Conservation (phyloP, 37 sponge, comb jelly and placozoan genomes). For the Axinella damicornis region DNA sequence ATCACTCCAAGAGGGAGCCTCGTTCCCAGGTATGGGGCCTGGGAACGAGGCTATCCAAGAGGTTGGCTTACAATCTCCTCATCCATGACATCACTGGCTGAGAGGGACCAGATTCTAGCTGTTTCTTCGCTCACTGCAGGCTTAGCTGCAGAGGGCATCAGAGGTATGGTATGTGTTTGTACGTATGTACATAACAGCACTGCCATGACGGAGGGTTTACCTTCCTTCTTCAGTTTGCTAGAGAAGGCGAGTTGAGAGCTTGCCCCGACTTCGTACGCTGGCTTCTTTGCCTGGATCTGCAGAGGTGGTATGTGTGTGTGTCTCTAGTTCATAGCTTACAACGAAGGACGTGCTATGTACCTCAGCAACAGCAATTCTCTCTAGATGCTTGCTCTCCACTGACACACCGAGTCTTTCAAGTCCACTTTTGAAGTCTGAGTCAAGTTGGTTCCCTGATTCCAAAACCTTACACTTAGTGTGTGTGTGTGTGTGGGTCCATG, state of each 20-base stretch:
- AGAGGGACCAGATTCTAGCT: slow-evolving; percentile 74
- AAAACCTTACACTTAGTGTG: not conserved
- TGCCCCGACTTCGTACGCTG: slow-evolving; percentile 86
- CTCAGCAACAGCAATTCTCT: slow-evolving; percentile 19
- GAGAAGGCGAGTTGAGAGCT: slow-evolving; percentile 73
- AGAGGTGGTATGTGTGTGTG: too few species aligned
- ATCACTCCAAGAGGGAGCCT: too few species aligned
- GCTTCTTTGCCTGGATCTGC: slow-evolving; percentile 82
- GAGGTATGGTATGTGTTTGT: too few species aligned
- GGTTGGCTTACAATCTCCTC: slow-evolving; percentile 23
- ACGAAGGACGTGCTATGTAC: not conserved
- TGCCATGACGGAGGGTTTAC: not conserved
- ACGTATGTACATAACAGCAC: too few species aligned
- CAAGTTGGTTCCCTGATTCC: slow-evolving; percentile 28
- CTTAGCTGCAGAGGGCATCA: not conserved
- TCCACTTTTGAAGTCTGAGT: not conserved
- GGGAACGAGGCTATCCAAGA: too few species aligned
- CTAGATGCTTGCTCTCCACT: not conserved
- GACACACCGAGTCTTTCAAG: not conserved
- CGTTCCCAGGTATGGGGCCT: too few species aligned
- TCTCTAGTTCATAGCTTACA: too few species aligned
- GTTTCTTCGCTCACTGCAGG: slow-evolving; percentile 20
- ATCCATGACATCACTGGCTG: slow-evolving; percentile 48
- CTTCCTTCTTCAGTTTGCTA: not conserved
- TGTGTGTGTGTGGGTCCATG: too few species aligned